These are phyloP conservation scores for Characodon lateralis DNA, from an alignment of 2,797 vertebrate species.

Conservation along the genomic window DNA sequence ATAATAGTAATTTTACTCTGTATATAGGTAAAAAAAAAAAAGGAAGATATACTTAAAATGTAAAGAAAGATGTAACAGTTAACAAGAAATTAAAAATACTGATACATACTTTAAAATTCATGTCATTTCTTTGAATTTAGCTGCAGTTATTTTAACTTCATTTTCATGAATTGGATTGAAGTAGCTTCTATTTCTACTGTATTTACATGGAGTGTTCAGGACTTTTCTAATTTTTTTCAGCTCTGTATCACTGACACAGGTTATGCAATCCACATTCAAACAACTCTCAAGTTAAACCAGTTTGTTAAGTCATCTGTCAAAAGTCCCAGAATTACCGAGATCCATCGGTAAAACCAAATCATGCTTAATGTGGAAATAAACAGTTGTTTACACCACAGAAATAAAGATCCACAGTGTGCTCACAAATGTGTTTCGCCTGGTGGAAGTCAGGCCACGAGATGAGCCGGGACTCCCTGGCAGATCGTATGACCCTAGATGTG, in stretches of 20 bases:
- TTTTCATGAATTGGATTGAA: no score
- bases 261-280: conserved; percentile 10
- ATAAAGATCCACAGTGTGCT: conserved; percentile 59
- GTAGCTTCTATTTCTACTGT: no score
- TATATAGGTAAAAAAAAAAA: no score
- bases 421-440: conserved; percentile 3
- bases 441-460: conserved; percentile 39
- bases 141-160: no score
- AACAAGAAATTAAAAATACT: no score
- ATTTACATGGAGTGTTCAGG: neutral
- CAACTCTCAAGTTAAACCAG: conserved; percentile 3
- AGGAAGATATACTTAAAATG: no score
- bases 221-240: neutral
- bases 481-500: conserved; percentile 64
- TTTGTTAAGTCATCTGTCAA: conserved; percentile 3
- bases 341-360: conserved; percentile 3
- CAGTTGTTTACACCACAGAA: neutral
- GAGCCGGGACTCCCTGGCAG: conserved; percentile 24
- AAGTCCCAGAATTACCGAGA: neutral
- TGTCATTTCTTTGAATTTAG: no score
- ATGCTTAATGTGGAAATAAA: conserved; percentile 14
- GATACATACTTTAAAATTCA: no score
- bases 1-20: no score
- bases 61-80: no score
- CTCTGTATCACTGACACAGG: neutral